phyloP scores from a whole-genome alignment of 1,140 invertebrate species.

The Trichomalopsis sarcophagae region DNA sequence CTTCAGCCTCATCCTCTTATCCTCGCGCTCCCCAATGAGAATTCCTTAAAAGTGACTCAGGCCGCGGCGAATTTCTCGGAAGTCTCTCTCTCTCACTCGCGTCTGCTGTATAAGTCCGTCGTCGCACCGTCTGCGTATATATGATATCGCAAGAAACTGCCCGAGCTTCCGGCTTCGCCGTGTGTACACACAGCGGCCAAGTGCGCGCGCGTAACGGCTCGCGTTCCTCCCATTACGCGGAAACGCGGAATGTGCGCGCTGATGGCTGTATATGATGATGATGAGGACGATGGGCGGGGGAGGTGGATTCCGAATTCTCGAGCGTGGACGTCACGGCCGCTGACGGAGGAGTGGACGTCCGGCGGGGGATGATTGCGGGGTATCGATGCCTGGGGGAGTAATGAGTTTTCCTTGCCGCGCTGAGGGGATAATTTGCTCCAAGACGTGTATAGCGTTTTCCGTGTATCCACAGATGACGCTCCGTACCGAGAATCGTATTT shows the following conservation, averaged over 20 bases:
- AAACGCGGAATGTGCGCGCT: slow-evolving; percentile 24
- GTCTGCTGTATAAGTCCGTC: slow-evolving; percentile 24
- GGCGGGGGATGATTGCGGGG: not conserved
- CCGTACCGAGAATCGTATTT: not conserved
- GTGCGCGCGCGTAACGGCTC: slow-evolving; percentile 22
- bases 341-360: not conserved
- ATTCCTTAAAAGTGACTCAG: slow-evolving; percentile 44
- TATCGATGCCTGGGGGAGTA: not conserved
- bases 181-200: too few species aligned
- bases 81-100: not conserved
- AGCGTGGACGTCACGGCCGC: not conserved
- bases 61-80: slow-evolving; percentile 25
- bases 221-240: slow-evolving; percentile 18
- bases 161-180: slow-evolving; percentile 33
- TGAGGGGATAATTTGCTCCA: too few species aligned
- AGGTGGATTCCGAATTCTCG: not conserved
- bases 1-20: not conserved
- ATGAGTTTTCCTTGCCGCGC: not conserved
- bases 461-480: not conserved
- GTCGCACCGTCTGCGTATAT: not conserved
- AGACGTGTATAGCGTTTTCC: not conserved
- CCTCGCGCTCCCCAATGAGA: not conserved
- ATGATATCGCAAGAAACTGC: slow-evolving; percentile 45
- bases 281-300: not conserved
- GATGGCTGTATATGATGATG: not conserved